phyloP scores from a whole-genome alignment of 2,113 vertebrate genomes.

The Spilogale gracilis region DNA sequence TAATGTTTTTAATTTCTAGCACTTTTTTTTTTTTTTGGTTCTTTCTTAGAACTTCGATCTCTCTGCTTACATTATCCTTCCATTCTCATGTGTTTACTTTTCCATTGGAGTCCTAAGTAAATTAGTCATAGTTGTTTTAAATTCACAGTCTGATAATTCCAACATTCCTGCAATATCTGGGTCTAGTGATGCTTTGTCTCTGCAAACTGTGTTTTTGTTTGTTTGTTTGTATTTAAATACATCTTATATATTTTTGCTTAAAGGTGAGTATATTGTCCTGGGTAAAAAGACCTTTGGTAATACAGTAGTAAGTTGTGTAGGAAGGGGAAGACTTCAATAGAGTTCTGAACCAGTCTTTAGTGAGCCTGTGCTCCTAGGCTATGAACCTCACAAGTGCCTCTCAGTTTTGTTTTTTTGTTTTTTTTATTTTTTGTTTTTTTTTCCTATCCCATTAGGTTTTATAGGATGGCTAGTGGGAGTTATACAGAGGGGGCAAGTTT shows the following conservation, averaged over 20 bases:
- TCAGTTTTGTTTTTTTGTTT: neutral
- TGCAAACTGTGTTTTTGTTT: neutral
- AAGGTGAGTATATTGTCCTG: neutral
- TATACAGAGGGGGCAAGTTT: neutral
- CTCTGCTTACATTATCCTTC: neutral
- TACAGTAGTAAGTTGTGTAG: neutral
- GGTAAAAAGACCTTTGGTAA: constrained; percentile 3
- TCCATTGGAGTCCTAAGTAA: neutral
- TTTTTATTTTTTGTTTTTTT: neutral
- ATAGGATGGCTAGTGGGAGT: neutral
- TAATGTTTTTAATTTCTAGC: neutral
- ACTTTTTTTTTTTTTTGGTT: neutral
- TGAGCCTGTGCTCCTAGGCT: neutral
- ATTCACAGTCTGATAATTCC: constrained; percentile 5
- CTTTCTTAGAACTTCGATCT: neutral
- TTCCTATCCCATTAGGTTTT: neutral
- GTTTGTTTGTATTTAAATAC: neutral
- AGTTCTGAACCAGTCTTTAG: neutral
- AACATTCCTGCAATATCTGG: neutral
- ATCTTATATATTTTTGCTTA: neutral
- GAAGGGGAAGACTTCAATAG: neutral
- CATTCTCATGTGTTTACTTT: neutral
- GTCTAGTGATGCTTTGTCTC: neutral
- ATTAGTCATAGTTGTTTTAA: neutral
- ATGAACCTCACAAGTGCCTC: neutral